phyloP scores from a whole-genome alignment of 2,888 invertebrate species.

The Labia minor region DNA sequence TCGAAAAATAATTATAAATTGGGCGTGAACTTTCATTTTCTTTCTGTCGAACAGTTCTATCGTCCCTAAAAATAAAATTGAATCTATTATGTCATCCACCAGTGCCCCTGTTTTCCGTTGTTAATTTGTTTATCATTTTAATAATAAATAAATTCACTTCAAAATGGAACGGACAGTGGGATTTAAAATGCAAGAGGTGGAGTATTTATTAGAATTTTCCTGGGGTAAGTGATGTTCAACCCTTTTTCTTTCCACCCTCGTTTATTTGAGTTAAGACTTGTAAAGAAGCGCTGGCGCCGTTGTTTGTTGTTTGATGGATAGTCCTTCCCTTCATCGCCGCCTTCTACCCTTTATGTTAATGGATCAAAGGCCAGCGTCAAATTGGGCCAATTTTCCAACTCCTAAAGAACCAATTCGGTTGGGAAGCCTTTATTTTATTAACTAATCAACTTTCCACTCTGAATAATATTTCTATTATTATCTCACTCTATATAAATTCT shows the following conservation, averaged over 20 bases:
- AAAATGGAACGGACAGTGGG: too few species aligned
- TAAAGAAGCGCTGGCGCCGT: neutral
- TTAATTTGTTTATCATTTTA: neutral
- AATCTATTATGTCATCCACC: too few species aligned
- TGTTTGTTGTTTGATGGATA: neutral
- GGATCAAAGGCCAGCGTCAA: neutral
- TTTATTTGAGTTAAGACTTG: neutral
- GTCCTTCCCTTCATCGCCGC: neutral
- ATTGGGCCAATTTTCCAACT: neutral
- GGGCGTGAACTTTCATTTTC: too few species aligned
- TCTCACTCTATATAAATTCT: too few species aligned
- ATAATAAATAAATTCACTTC: too few species aligned
- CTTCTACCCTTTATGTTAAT: neutral
- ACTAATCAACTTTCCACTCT: conserved; percentile 1
- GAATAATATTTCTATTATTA: neutral
- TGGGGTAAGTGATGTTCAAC: neutral
- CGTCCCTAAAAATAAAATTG: too few species aligned
- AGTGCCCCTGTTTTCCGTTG: neutral
- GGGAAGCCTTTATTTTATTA: neutral
- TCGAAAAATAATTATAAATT: too few species aligned
- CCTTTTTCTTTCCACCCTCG: neutral
- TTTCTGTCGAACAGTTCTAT: too few species aligned
- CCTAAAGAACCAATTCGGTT: neutral
- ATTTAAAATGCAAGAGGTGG: neutral
- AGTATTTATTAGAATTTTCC: neutral